phyloP scores from a whole-genome alignment of 64 coral and sea anemone species.

The Porites australiensis region DNA sequence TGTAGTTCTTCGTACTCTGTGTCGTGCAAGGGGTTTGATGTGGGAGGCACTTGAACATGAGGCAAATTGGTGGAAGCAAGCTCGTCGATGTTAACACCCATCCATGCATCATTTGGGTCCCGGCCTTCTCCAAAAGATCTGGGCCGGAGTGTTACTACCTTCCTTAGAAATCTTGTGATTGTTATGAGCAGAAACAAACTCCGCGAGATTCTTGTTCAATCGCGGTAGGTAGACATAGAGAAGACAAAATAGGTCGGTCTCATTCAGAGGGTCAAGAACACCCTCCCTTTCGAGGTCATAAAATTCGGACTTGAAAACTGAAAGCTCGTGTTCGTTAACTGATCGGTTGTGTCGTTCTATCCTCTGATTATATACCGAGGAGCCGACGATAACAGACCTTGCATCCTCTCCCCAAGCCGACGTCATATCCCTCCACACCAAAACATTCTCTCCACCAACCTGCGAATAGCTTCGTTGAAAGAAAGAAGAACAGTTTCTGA shows the following conservation, averaged over 20 bases:
- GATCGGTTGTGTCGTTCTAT: constrained; percentile 57
- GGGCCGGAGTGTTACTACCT: background rate
- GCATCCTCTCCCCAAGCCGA: background rate
- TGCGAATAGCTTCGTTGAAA: constrained; percentile 9
- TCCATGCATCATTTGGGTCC: background rate
- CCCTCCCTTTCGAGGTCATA: constrained; percentile 62
- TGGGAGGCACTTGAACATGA: constrained; percentile 25
- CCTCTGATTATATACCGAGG: constrained; percentile 62
- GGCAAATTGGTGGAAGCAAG: constrained; percentile 20
- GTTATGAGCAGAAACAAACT: constrained; percentile 58
- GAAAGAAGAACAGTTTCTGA: constrained; percentile 15
- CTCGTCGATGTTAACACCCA: constrained; percentile 19
- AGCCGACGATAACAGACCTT: background rate
- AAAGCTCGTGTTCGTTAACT: constrained; percentile 26
- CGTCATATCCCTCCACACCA: constrained; percentile 22
- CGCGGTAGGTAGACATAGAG: constrained; percentile 49
- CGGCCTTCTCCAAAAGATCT: constrained; percentile 33
- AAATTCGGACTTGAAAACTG: constrained; percentile 36
- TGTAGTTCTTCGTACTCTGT: background rate
- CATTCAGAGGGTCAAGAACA: constrained; percentile 49
- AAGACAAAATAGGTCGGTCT: constrained; percentile 58
- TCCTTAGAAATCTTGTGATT: constrained; percentile 52
- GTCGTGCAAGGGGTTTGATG: constrained; percentile 18
- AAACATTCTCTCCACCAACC: constrained; percentile 48
- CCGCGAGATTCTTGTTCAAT: constrained; percentile 17